A percentile compares a stretch with the other conserved stretches of the same genome.
Evolutionary conservation across 2,113 vertebrate genomes (phyloP).

Genomic region (Sciurus niger): DNA sequence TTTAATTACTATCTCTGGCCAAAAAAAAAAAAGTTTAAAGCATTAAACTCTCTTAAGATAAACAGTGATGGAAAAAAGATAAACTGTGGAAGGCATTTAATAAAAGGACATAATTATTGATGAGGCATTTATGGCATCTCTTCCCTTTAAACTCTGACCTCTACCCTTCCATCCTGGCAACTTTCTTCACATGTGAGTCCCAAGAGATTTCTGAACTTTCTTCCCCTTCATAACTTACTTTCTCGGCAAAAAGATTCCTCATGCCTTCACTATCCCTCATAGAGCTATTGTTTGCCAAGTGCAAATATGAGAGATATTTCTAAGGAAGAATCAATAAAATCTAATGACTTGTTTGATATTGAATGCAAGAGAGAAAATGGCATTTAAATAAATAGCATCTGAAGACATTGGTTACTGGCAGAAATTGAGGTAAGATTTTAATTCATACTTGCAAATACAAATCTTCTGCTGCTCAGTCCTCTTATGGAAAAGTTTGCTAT

Average conservation of each 20-base stretch:
- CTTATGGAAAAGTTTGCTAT: not conserved
- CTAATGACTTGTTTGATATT: not conserved
- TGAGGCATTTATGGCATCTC: not conserved
- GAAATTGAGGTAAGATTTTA: not conserved
- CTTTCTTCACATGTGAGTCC: not conserved
- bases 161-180: not conserved
- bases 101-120: not conserved
- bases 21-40: not conserved
- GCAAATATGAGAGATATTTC: constrained; percentile 43
- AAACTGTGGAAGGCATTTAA: not conserved
- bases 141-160: constrained; percentile 4
- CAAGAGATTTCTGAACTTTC: not conserved
- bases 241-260: not conserved
- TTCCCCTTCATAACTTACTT: not conserved
- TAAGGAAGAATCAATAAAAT: not conserved
- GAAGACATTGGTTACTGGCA: not conserved
- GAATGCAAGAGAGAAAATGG: not conserved
- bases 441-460: not conserved
- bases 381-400: not conserved
- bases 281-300: not conserved
- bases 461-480: not conserved
- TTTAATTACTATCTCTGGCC: not conserved
- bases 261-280: not conserved
- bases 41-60: not conserved
- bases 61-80: not conserved